A percentile compares a stretch with the other conserved stretches of the same genome.
Evolutionary conservation across 2,113 vertebrate species (phyloP).

Genomic region (Pollachius pollachius): DNA sequence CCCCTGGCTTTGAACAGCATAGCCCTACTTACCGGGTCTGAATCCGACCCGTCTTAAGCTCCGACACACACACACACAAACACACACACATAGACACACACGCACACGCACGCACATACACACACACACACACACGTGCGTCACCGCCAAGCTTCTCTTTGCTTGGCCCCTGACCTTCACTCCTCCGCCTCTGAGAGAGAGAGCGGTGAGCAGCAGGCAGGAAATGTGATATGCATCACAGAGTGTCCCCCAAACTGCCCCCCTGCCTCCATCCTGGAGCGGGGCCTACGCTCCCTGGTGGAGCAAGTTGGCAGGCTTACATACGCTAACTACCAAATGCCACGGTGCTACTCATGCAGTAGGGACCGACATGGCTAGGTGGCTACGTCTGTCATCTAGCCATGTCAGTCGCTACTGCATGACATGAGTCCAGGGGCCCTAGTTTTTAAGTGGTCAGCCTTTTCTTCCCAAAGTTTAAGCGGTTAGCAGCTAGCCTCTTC

Average conservation of each 20-base stretch:
- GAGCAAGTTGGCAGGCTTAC: neutral
- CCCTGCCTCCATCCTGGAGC: neutral
- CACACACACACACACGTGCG: neutral
- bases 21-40: too few species aligned
- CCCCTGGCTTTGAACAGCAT: too few species aligned
- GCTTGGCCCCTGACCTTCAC: slow-evolving; percentile 18
- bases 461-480: too few species aligned
- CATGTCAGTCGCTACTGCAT: too few species aligned
- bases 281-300: neutral
- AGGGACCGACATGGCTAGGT: neutral
- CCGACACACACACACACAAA: too few species aligned
- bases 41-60: too few species aligned
- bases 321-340: neutral
- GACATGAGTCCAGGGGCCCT: too few species aligned
- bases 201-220: slow-evolving; percentile 35
- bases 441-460: too few species aligned
- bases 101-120: too few species aligned
- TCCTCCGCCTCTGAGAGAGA: slow-evolving; percentile 28
- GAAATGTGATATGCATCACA: slow-evolving; percentile 35
- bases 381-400: too few species aligned
- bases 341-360: neutral
- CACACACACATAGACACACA: neutral
- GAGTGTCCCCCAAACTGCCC: slow-evolving; percentile 16
- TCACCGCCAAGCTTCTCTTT: neutral
- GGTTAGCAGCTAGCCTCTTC: too few species aligned